Conservation (phyloP, 2,797 vertebrate genomes). For the Hoplostethus mediterraneus region DNA sequence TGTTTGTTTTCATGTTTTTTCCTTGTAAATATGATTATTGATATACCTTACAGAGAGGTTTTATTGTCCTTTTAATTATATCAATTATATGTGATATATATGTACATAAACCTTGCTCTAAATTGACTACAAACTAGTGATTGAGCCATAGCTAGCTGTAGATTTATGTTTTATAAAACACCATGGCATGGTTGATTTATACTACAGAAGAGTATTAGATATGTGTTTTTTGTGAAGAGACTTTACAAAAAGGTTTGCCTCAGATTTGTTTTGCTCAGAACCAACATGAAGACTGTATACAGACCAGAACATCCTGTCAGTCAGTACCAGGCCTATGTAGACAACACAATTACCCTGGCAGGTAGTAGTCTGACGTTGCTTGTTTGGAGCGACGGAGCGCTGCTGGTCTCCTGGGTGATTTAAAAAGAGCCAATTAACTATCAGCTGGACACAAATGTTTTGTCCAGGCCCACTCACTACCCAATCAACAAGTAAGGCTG, state of each 20-base stretch:
- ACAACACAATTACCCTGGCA: conserved; percentile 10
- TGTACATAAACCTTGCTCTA: too few relatives aligned
- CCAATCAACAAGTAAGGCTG: conserved; percentile 32
- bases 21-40: too few relatives aligned
- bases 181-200: conserved; percentile 20
- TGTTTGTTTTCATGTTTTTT: too few relatives aligned
- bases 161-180: conserved; percentile 43
- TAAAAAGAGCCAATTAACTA: conserved; percentile 38
- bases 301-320: background rate
- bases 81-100: too few relatives aligned
- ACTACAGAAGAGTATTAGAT: conserved; percentile 29
- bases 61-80: too few relatives aligned
- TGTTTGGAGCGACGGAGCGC: conserved; percentile 13
- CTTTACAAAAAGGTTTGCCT: conserved; percentile 19
- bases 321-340: background rate
- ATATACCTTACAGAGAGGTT: too few relatives aligned
- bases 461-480: conserved; percentile 38
- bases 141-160: conserved; percentile 41
- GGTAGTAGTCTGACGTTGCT: background rate
- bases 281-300: background rate
- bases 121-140: conserved; percentile 23
- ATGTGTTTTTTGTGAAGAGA: conserved; percentile 16
- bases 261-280: conserved; percentile 8
- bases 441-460: conserved; percentile 19
- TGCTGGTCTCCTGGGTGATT: background rate